A percentile compares a stretch with the other conserved stretches of the same genome.
Conservation (phyloP, 2,888 invertebrate genomes). For the Celastrina argiolus region DNA sequence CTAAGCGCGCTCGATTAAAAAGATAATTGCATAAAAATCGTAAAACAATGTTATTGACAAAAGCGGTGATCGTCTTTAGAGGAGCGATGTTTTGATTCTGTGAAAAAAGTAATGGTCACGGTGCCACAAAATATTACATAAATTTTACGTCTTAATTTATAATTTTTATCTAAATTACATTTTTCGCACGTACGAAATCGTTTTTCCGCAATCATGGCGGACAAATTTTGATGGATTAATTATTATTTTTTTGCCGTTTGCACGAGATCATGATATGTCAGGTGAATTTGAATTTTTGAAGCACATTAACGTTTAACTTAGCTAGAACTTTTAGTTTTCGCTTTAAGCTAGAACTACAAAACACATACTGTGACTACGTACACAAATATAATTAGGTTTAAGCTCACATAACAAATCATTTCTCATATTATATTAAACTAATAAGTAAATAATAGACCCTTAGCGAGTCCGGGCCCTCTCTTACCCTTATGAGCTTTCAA, state of each 20-base stretch:
- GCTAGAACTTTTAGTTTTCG: too few relatives aligned
- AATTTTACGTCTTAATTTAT: not conserved
- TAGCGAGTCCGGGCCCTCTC: not conserved
- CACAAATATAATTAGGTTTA: not conserved
- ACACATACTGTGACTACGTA: not conserved
- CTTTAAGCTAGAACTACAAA: not conserved
- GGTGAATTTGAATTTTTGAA: not conserved
- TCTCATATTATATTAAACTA: not conserved
- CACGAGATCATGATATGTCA: not conserved
- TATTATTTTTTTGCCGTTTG: not conserved
- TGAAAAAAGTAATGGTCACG: not conserved
- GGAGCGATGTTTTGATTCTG: too few relatives aligned
- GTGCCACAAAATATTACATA: not conserved
- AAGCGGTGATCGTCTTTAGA: not conserved
- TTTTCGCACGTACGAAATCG: not conserved
- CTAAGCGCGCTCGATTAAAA: not conserved
- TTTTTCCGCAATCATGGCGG: not conserved
- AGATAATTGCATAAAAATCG: not conserved
- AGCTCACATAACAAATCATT: not conserved
- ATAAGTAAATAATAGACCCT: not conserved
- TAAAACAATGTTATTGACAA: not conserved
- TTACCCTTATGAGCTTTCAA: not conserved
- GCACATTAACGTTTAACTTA: not conserved
- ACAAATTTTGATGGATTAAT: not conserved
- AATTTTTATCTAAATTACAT: conserved; percentile 4